A percentile compares a stretch with the other conserved stretches of the same genome.
Conservation (phyloP, 2,797 vertebrate species). For the Chelidonichthys spinosus region DNA sequence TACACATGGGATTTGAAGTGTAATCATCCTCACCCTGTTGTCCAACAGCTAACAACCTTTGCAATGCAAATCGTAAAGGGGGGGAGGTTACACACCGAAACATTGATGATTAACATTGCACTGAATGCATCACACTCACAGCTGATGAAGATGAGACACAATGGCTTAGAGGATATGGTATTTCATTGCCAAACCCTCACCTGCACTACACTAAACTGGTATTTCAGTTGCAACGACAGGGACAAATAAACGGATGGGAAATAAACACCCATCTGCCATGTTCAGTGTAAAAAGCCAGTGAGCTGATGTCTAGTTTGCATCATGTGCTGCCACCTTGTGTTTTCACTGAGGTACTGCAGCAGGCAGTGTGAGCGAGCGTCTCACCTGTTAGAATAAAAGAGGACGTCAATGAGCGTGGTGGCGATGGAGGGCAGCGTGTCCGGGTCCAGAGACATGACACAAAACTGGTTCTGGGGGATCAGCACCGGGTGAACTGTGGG, state of each 20-base stretch:
- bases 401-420: constrained; percentile 93
- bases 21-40: too few relatives aligned
- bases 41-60: too few relatives aligned
- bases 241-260: constrained; percentile 2
- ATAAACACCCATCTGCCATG: not conserved
- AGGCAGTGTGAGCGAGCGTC: not conserved
- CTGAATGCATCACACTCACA: too few relatives aligned
- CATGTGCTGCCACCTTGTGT: constrained; percentile 59
- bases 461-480: constrained; percentile 95
- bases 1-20: too few relatives aligned
- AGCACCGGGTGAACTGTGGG: constrained; percentile 93
- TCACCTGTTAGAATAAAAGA: constrained; percentile 95
- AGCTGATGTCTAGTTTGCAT: not conserved
- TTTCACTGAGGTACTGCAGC: constrained; percentile 5
- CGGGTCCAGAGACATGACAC: constrained; percentile 93
- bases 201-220: too few relatives aligned
- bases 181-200: too few relatives aligned
- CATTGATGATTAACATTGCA: too few relatives aligned
- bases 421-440: constrained; percentile 94
- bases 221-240: too few relatives aligned
- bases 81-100: too few relatives aligned
- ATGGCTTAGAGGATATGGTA: too few relatives aligned
- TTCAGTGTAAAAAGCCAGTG: not conserved
- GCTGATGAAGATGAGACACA: too few relatives aligned
- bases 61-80: too few relatives aligned